A percentile compares a stretch with the other conserved stretches of the same genome.
phyloP scores from a whole-genome alignment of 2,113 vertebrate species.

The Terrapene triunguis region DNA sequence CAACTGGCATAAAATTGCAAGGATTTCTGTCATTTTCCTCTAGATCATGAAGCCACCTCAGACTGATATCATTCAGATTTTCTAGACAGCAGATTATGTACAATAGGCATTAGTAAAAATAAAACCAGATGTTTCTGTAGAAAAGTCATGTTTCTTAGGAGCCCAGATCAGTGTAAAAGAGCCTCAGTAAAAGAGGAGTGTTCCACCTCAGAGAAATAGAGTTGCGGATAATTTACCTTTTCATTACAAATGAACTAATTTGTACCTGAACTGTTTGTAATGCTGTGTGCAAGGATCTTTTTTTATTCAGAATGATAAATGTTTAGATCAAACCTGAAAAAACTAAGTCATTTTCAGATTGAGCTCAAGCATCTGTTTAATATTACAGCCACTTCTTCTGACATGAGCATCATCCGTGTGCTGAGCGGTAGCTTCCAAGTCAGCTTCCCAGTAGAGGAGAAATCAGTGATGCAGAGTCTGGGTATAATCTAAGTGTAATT shows the following conservation, averaged over 20 bases:
- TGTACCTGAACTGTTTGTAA: background rate
- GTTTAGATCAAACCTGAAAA: background rate
- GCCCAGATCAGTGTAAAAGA: background rate
- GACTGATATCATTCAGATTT: background rate
- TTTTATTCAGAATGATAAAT: background rate
- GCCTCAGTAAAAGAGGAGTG: background rate
- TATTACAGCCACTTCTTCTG: background rate
- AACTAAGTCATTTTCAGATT: background rate
- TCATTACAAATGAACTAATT: background rate
- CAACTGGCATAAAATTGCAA: background rate
- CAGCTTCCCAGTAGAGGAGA: background rate
- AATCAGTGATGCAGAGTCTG: background rate
- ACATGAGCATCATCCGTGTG: background rate
- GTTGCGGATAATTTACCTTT: background rate
- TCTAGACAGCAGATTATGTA: background rate
- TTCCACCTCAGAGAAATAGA: background rate
- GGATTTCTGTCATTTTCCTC: background rate
- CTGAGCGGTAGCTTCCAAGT: background rate
- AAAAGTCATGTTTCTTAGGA: background rate
- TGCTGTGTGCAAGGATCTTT: background rate
- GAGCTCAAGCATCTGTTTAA: background rate
- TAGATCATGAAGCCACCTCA: background rate
- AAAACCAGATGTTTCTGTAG: background rate
- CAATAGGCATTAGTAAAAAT: background rate
- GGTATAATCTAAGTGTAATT: no score